phyloP scores from a whole-genome alignment of 2,113 vertebrate genomes.

The Campylomormyrus tamandua region DNA sequence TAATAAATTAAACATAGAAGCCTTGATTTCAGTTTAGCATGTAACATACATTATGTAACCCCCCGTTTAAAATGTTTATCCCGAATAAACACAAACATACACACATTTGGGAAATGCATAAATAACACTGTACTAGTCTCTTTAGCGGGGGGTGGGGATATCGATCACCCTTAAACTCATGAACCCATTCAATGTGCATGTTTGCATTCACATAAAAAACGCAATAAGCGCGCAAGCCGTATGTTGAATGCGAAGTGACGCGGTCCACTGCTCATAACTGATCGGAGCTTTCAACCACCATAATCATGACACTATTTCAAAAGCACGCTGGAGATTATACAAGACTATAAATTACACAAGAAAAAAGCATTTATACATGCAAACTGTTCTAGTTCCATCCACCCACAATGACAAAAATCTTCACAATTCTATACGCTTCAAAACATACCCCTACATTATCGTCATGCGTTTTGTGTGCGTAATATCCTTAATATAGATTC shows the following conservation, averaged over 20 bases:
- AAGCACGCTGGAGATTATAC: not conserved
- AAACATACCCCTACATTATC: not conserved
- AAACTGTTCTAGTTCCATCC: not conserved
- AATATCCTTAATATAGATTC: not conserved
- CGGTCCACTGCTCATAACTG: not conserved
- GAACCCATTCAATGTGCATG: not conserved
- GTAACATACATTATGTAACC: constrained; percentile 22
- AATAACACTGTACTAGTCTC: not conserved
- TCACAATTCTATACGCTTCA: not conserved
- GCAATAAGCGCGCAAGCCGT: not conserved
- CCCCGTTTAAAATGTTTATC: not conserved
- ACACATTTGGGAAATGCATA: not conserved
- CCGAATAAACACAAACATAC: not conserved
- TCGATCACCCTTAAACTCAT: not conserved
- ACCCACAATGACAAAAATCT: not conserved
- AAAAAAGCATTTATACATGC: not conserved
- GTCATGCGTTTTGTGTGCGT: not conserved
- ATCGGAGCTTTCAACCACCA: not conserved
- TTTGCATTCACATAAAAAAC: not conserved
- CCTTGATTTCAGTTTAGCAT: constrained; percentile 10
- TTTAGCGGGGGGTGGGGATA: not conserved
- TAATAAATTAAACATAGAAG: not conserved
- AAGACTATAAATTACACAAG: not conserved
- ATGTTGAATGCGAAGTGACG: constrained; percentile 7
- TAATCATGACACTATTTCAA: not conserved